phyloP scores from a whole-genome alignment of 2,113 vertebrate species.

The Strigops habroptila region DNA sequence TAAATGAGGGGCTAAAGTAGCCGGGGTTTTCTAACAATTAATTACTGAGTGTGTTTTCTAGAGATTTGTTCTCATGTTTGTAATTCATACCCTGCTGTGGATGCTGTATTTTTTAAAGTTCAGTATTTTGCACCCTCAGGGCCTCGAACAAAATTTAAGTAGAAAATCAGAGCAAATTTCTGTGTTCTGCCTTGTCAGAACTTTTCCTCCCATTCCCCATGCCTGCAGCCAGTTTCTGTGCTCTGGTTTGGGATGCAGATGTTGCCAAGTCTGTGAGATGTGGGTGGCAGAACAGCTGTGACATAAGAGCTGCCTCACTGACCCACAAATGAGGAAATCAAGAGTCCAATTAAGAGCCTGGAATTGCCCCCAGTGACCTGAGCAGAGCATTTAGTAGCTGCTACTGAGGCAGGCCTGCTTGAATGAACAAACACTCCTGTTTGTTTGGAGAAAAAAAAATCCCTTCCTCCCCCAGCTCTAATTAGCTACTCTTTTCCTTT shows the following conservation, averaged over 20 bases:
- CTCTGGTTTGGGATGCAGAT: background rate
- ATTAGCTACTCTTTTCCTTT: background rate
- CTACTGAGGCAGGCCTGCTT: background rate
- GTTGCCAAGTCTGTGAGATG: background rate
- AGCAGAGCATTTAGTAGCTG: background rate
- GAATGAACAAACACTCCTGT: conserved; percentile 23
- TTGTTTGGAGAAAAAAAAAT: background rate
- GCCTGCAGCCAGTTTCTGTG: background rate
- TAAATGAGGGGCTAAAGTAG: conserved; percentile 11
- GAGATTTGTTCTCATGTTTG: conserved; percentile 1
- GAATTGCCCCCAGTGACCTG: conserved; percentile 29
- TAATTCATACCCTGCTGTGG: background rate
- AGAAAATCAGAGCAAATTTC: background rate
- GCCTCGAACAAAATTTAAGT: background rate
- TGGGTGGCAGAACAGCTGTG: conserved; percentile 8
- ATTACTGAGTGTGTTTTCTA: conserved; percentile 31
- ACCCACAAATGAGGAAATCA: conserved; percentile 36
- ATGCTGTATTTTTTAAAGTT: conserved; percentile 23
- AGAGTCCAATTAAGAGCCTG: conserved; percentile 28
- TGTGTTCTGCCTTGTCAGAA: background rate
- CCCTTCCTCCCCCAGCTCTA: background rate
- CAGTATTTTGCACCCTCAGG: background rate
- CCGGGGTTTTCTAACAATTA: conserved; percentile 4
- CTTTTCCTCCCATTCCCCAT: accelerated
- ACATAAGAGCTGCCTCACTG: conserved; percentile 20